Evolutionary conservation across 2,113 vertebrate species (phyloP).

Genomic region (Seriola aureovittata): DNA sequence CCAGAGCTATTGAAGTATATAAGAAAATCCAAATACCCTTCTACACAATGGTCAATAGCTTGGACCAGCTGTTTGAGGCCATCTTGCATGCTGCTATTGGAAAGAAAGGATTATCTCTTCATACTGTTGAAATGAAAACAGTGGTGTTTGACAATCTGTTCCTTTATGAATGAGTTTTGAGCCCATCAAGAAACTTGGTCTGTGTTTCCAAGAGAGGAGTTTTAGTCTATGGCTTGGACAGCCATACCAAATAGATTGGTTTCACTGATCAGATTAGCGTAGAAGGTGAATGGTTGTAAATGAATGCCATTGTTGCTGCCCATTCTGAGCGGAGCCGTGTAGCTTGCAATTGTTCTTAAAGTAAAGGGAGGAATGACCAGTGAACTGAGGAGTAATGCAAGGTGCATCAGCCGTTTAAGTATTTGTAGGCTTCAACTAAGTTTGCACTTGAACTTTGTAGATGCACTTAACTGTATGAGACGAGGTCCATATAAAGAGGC

Average conservation of each 20-base stretch:
- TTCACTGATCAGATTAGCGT: slow-evolving; percentile 78
- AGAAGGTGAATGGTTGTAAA: slow-evolving; percentile 65
- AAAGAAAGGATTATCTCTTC: slow-evolving; percentile 68
- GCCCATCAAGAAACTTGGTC: slow-evolving; percentile 51
- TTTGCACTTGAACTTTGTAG: slow-evolving; percentile 37
- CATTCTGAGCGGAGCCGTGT: slow-evolving; percentile 47
- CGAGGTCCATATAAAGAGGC: slow-evolving; percentile 23
- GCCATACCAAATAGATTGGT: slow-evolving; percentile 82
- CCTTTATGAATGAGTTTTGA: slow-evolving; percentile 68
- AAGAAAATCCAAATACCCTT: slow-evolving; percentile 15
- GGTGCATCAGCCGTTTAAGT: slow-evolving; percentile 34
- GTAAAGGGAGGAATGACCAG: slow-evolving; percentile 42
- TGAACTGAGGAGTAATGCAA: slow-evolving; percentile 36
- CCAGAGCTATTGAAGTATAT: slow-evolving; percentile 23
- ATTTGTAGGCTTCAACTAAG: slow-evolving; percentile 35
- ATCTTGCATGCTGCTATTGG: slow-evolving; percentile 52
- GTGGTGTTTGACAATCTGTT: slow-evolving; percentile 65
- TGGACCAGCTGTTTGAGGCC: slow-evolving; percentile 73
- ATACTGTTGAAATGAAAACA: slow-evolving; percentile 65
- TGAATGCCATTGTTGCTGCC: slow-evolving; percentile 77
- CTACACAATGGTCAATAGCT: slow-evolving; percentile 51
- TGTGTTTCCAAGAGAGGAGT: slow-evolving; percentile 51
- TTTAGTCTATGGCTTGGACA: slow-evolving; percentile 69
- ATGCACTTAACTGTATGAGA: slow-evolving; percentile 19
- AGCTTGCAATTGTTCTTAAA: slow-evolving; percentile 55